Evolutionary conservation across 2,113 vertebrate genomes (phyloP), one percentile per base, ranked within the genome.

Genomic region (Pelodiscus sinensis): DNA sequence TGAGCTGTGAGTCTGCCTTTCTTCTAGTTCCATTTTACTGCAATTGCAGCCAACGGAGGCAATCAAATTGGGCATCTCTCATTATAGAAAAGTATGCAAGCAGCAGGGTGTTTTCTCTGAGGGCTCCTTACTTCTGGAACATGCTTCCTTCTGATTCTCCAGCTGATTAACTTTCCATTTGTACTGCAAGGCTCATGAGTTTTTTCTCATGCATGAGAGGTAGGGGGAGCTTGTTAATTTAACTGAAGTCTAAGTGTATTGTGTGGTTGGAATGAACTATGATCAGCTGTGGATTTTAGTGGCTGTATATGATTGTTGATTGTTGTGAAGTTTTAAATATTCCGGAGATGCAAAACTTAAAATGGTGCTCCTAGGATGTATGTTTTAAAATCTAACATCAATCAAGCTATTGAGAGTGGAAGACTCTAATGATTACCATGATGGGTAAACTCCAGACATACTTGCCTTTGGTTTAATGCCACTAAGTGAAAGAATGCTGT

Each of bases 101-200:
- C 52, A 3, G 14, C 24, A 51, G 71, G 79, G 68, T 71, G 52
- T 11, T 8, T 0, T 0, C 62, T n/a, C 0, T 0, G 21, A 65
- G 14, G 51, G 1, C 0, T 68, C 55, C 18, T 86, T 56, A 56
- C 31, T 27, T 19, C 21, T 0, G 0, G 82, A 24, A 38, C 6
- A 0, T 52, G 31, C 16, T 68, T 87, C 50, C 77, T 56, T 16
- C 18, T 75, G 25, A 6, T 80, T 13, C 29, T 89, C 54, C 21
- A 44, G 58, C 57, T 55, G 21, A 18, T 35, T 58, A 29, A 38
- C 4, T n/a, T 38, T 85, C 55, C 68, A 75, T 13, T 79, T 65
- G 60, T 75, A 22, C 51, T 51, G 22, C 58, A 79, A 55, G 51
- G 44, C 51, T 58, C 57, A 58, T 21, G 57, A 58, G 57, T 54